Percentiles rank a stretch among this genome's conserved stretches.
Evolutionary conservation across 37 sponge, comb jelly and placozoan genomes (phyloP).

Genomic region (Mnemiopsis leidyi): DNA sequence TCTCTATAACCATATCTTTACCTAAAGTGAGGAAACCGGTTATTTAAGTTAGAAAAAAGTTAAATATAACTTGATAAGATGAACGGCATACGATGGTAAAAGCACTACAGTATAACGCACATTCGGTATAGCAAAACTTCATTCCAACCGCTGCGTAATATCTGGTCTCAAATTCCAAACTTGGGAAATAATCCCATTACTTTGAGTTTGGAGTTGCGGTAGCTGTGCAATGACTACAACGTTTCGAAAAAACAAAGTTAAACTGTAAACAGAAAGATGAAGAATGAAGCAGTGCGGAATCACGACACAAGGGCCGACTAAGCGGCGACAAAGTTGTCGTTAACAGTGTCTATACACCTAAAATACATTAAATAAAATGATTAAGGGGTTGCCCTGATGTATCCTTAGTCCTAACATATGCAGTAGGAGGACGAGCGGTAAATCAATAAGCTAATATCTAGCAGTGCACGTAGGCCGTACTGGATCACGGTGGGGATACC

Average conservation of each 20-base stretch:
- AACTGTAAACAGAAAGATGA: no score
- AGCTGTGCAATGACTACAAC: no score
- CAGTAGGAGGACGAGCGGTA: not conserved
- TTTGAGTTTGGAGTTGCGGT: not conserved
- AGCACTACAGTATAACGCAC: no score
- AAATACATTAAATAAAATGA: not conserved
- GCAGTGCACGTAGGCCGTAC: not conserved
- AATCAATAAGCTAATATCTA: not conserved
- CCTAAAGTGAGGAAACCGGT: not conserved
- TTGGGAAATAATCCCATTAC: not conserved
- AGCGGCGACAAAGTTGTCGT: not conserved
- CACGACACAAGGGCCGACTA: not conserved
- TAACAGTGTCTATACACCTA: not conserved
- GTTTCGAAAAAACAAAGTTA: no score
- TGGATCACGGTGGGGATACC: not conserved
- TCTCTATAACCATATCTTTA: slow-evolving; percentile 6
- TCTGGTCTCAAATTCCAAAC: not conserved
- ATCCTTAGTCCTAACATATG: not conserved
- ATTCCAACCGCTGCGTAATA: not conserved
- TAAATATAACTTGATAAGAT: no score
- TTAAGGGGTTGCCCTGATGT: not conserved
- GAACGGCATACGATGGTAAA: no score
- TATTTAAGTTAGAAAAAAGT: no score
- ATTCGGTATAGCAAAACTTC: not conserved
- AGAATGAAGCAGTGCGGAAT: not conserved